These are phyloP conservation scores for Carapus acus DNA, from an alignment of 2,797 vertebrate species.

Conservation along the genomic window DNA sequence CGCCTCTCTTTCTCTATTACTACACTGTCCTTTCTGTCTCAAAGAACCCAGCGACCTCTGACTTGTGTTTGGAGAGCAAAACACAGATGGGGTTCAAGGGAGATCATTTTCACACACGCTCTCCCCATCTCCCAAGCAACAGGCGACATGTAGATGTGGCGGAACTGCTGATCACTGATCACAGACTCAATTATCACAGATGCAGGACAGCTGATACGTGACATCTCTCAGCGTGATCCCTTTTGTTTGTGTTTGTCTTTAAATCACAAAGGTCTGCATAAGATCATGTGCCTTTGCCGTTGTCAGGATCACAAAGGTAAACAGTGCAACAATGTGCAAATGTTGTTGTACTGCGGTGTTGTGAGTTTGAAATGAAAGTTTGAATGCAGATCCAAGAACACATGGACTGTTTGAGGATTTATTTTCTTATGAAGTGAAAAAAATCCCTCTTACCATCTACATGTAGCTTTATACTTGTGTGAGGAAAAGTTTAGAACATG, in stretches of 20 bases:
- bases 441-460: no score
- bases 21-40: slow-evolving; percentile 8
- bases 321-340: not conserved
- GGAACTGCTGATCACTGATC: slow-evolving; percentile 29
- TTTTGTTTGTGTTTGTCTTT: not conserved
- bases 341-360: no score
- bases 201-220: slow-evolving; percentile 20
- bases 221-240: slow-evolving; percentile 9
- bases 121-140: slow-evolving; percentile 11
- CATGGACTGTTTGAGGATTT: no score
- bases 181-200: slow-evolving; percentile 28
- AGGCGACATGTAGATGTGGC: slow-evolving; percentile 20
- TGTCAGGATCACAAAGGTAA: not conserved
- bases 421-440: no score
- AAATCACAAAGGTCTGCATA: not conserved
- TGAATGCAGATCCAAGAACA: no score
- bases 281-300: not conserved
- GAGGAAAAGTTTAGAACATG: slow-evolving; percentile 14
- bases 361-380: no score
- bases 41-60: slow-evolving; percentile 19
- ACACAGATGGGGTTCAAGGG: slow-evolving; percentile 3
- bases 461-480: slow-evolving; percentile 46
- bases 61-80: slow-evolving; percentile 21
- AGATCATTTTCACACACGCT: slow-evolving; percentile 21
- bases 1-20: slow-evolving; percentile 7